phyloP scores from a whole-genome alignment of 2,888 invertebrate species.

The Drosophila basisetae region DNA sequence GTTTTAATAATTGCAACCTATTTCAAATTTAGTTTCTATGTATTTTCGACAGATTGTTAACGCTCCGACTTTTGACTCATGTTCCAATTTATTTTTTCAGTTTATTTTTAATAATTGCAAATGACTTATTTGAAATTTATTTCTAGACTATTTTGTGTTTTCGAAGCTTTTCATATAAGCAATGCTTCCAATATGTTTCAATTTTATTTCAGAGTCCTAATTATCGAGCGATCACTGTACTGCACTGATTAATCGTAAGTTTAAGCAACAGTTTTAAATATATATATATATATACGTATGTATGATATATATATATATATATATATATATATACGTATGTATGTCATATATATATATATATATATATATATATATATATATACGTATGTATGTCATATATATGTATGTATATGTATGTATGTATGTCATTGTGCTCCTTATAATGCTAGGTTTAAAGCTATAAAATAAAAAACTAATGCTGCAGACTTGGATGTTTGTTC shows the following conservation, averaged over 20 bases:
- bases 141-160: background rate
- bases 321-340: background rate
- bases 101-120: no score
- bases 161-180: background rate
- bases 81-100: no score
- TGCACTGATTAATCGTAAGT: constrained; percentile 12
- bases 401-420: constrained; percentile 1
- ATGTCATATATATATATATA: background rate
- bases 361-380: no score
- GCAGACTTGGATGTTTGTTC: constrained; percentile 80
- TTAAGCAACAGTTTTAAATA: background rate
- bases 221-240: constrained; percentile 4
- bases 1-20: background rate
- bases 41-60: background rate
- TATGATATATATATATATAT: background rate
- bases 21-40: background rate
- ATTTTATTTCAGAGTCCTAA: background rate
- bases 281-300: background rate
- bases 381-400: no score
- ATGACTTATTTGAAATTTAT: background rate
- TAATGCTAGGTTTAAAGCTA: constrained; percentile 51
- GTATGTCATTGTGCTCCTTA: constrained; percentile 33
- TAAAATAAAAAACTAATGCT: constrained; percentile 46
- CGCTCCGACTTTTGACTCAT: no score
- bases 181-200: background rate